phyloP scores from a whole-genome alignment of 2,113 vertebrate genomes.

The Callionymus lyra region DNA sequence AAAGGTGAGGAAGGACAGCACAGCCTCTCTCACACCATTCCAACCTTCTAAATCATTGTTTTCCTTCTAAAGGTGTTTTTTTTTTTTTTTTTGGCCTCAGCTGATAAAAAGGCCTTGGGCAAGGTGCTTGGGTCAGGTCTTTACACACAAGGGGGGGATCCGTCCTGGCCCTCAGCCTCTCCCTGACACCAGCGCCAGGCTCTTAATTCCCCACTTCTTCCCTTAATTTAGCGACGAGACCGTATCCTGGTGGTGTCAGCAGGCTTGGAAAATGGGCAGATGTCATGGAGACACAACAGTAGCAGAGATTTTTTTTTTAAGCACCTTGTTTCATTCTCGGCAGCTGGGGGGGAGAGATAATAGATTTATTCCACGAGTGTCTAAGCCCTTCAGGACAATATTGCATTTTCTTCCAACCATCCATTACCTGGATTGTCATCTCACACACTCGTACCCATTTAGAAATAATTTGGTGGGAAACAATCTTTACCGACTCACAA shows the following conservation, averaged over 20 bases:
- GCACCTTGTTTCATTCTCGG: slow-evolving; percentile 61
- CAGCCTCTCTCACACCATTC: slow-evolving; percentile 68
- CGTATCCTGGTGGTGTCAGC: slow-evolving; percentile 74
- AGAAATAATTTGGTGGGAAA: slow-evolving; percentile 20
- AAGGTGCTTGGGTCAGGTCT: slow-evolving; percentile 78
- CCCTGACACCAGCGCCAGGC: slow-evolving; percentile 45
- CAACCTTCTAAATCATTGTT: slow-evolving; percentile 54
- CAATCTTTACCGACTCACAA: slow-evolving; percentile 23
- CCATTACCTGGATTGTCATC: slow-evolving; percentile 38
- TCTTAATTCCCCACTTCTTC: slow-evolving; percentile 66
- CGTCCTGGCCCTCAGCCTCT: slow-evolving; percentile 62
- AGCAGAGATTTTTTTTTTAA: slow-evolving; percentile 69
- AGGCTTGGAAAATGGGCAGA: slow-evolving; percentile 67
- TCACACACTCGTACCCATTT: slow-evolving; percentile 38
- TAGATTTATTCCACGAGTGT: slow-evolving; percentile 73
- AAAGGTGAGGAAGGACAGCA: slow-evolving; percentile 70
- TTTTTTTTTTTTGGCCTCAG: slow-evolving; percentile 50
- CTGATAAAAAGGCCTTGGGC: slow-evolving; percentile 67
- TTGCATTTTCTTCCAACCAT: slow-evolving; percentile 53
- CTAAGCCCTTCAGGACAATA: slow-evolving; percentile 67
- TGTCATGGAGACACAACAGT: slow-evolving; percentile 64
- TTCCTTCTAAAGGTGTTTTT: slow-evolving; percentile 58
- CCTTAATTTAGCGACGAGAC: slow-evolving; percentile 70
- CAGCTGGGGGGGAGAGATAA: slow-evolving; percentile 72
- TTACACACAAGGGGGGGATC: slow-evolving; percentile 74